These are phyloP conservation scores for Drosophila suzukii DNA, from an alignment of 1,140 invertebrate genomes.

Conservation along the genomic window DNA sequence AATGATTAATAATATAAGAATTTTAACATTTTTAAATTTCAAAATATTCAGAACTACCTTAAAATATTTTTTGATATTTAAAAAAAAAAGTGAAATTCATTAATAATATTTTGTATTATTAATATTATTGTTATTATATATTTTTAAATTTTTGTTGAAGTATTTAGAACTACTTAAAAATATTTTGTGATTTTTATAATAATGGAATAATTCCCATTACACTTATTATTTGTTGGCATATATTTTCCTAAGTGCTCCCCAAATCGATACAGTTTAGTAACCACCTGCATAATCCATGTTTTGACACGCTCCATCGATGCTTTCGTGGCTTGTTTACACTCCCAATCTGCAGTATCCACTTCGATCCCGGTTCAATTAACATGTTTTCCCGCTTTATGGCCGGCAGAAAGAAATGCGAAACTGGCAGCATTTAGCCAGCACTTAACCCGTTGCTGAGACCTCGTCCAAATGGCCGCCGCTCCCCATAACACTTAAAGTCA, in stretches of 20 bases:
- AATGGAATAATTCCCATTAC: too few species aligned
- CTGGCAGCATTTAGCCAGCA: conserved; percentile 51
- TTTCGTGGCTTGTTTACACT: conserved; percentile 28
- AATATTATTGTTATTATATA: too few species aligned
- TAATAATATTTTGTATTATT: too few species aligned
- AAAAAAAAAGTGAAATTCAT: too few species aligned
- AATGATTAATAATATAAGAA: too few species aligned
- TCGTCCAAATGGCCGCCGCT: conserved; percentile 49
- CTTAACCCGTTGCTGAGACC: conserved; percentile 57
- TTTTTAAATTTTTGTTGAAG: too few species aligned
- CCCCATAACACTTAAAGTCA: conserved; percentile 72
- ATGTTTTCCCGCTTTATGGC: conserved; percentile 68
- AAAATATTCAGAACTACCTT: too few species aligned
- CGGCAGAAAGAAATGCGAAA: conserved; percentile 52
- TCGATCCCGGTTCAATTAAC: conserved; percentile 68
- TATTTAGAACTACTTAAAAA: too few species aligned
- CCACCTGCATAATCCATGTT: conserved; percentile 40
- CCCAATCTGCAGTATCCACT: conserved; percentile 8
- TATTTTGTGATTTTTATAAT: too few species aligned
- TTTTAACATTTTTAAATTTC: too few species aligned
- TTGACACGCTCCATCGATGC: conserved; percentile 27
- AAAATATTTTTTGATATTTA: too few species aligned
- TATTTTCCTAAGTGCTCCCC: background rate
- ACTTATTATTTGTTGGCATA: too few species aligned
- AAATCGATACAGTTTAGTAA: conserved; percentile 17